Percentiles rank a stretch among this genome's conserved stretches.
Conservation (phyloP, 2,797 vertebrate species). For the Microctenopoma lineatum region DNA sequence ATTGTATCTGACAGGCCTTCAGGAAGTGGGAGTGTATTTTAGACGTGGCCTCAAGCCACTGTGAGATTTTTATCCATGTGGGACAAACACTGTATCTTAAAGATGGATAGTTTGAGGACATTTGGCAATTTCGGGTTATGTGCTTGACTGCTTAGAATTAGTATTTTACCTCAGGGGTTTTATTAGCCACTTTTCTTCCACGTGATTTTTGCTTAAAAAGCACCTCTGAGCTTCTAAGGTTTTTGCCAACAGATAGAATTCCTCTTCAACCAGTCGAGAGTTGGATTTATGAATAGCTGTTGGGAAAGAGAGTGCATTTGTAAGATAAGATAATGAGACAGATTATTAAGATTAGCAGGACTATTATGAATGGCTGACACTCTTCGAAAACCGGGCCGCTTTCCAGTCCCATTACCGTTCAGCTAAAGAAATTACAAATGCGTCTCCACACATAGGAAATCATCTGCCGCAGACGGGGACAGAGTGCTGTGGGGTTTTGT, state of each 20-base stretch:
- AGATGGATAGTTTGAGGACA: slow-evolving; percentile 33
- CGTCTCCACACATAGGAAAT: slow-evolving; percentile 28
- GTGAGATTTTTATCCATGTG: slow-evolving; percentile 54
- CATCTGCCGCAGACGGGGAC: slow-evolving; percentile 14
- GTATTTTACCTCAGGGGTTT: slow-evolving; percentile 28
- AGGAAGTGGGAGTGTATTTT: slow-evolving; percentile 53
- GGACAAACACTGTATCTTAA: slow-evolving; percentile 40
- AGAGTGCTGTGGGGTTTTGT: slow-evolving; percentile 27
- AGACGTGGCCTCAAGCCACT: slow-evolving; percentile 36
- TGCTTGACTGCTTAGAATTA: slow-evolving; percentile 27
- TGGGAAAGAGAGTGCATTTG: slow-evolving; percentile 58
- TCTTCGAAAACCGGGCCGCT: slow-evolving; percentile 18
- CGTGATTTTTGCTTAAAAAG: slow-evolving; percentile 15
- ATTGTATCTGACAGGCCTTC: slow-evolving; percentile 63
- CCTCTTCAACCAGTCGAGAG: slow-evolving; percentile 48
- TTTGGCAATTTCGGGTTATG: slow-evolving; percentile 42
- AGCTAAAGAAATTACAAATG: slow-evolving; percentile 13
- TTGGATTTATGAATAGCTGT: slow-evolving; percentile 44
- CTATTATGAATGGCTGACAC: slow-evolving; percentile 41
- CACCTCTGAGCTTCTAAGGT: slow-evolving; percentile 29
- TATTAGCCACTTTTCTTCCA: slow-evolving; percentile 41
- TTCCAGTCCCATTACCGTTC: slow-evolving; percentile 1
- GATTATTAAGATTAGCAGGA: slow-evolving; percentile 49
- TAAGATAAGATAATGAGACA: slow-evolving; percentile 71
- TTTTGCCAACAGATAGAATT: slow-evolving; percentile 35